Evolutionary conservation across 2,888 invertebrate genomes (phyloP).

Genomic region (Scaptomyza polygonia): DNA sequence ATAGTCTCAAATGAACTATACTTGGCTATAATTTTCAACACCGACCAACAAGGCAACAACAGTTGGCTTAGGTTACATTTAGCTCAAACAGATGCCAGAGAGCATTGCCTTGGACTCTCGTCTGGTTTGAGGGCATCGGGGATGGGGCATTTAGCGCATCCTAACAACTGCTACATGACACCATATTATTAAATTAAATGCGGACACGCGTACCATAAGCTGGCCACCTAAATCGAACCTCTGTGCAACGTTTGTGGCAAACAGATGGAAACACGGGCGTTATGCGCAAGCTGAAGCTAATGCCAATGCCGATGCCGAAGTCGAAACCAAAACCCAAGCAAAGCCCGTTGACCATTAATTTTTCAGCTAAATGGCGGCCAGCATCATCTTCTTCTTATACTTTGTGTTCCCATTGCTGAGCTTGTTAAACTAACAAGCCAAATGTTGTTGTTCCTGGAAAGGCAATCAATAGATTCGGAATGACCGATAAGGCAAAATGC

Average conservation of each 20-base stretch:
- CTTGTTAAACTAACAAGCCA: conserved; percentile 65
- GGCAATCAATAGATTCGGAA: conserved; percentile 66
- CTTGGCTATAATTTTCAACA: conserved; percentile 51
- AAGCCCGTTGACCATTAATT: conserved; percentile 63
- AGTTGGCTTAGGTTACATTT: conserved; percentile 62
- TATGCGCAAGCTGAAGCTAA: conserved; percentile 27
- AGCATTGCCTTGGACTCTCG: conserved; percentile 20
- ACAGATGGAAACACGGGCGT: conserved; percentile 56
- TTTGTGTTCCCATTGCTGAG: conserved; percentile 29
- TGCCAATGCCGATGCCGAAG: neutral
- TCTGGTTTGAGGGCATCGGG: conserved; percentile 23
- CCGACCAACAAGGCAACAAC: conserved; percentile 15
- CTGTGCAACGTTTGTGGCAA: conserved; percentile 54
- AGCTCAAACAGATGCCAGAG: conserved; percentile 68
- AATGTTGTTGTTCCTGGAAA: conserved; percentile 56
- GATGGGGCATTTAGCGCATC: conserved; percentile 72
- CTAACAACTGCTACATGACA: conserved; percentile 79
- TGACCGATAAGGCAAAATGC: conserved; percentile 35
- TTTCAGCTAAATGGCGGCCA: conserved; percentile 52
- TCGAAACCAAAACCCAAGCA: conserved; percentile 21
- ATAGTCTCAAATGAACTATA: conserved; percentile 48
- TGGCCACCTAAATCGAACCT: conserved; percentile 61
- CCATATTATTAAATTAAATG: conserved; percentile 78
- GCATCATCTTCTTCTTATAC: conserved; percentile 17
- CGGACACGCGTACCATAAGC: conserved; percentile 63